These are phyloP conservation scores for Scyliorhinus canicula DNA, from an alignment of 2,797 vertebrate species.

Conservation along the genomic window DNA sequence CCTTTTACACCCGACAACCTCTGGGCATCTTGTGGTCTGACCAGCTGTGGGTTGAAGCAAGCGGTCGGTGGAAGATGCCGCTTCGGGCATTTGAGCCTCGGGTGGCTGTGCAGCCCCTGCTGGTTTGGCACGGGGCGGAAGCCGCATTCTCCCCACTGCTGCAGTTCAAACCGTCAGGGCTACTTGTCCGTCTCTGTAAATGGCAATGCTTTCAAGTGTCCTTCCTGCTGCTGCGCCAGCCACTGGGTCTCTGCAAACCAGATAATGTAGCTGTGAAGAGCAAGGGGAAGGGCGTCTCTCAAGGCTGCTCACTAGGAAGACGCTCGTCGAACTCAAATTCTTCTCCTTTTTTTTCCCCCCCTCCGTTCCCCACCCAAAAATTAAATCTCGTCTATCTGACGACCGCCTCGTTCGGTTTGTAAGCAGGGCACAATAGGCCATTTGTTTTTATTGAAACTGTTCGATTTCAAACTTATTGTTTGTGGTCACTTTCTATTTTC, in stretches of 20 bases:
- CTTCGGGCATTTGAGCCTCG: not conserved
- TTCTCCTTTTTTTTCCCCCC: not conserved
- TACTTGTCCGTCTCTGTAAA: not conserved
- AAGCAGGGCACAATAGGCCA: not conserved
- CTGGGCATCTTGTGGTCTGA: not conserved
- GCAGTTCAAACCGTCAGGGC: no score
- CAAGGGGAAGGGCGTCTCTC: not conserved
- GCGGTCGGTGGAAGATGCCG: not conserved
- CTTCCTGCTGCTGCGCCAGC: not conserved
- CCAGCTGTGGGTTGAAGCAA: not conserved
- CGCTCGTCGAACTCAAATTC: not conserved
- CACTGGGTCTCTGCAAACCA: not conserved
- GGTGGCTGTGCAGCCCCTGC: not conserved
- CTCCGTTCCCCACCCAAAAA: not conserved
- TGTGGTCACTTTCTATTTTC: conserved; percentile 32
- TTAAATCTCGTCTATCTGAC: not conserved
- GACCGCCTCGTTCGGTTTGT: not conserved
- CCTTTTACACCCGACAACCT: not conserved
- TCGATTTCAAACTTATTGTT: conserved; percentile 5
- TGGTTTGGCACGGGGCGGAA: no score
- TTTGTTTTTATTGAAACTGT: conserved; percentile 6
- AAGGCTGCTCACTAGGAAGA: not conserved
- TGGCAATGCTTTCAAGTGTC: not conserved
- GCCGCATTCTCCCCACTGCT: not conserved
- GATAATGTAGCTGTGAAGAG: conserved; percentile 11